Conservation (phyloP, 2,113 vertebrate genomes). For the Salvelinus fontinalis region DNA sequence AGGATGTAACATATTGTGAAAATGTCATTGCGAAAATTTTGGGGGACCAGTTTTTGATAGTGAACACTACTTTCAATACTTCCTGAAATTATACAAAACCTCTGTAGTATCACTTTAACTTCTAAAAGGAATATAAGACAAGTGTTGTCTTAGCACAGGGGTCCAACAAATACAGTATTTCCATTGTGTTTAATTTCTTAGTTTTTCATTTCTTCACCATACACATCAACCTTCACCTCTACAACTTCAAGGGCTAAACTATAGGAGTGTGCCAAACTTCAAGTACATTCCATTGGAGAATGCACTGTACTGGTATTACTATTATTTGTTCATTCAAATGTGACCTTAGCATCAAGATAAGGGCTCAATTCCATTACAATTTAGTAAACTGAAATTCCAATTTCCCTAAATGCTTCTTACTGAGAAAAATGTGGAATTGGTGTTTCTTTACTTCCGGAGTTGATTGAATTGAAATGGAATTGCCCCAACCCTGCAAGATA, state of each 20-base stretch:
- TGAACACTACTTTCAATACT: too few relatives aligned
- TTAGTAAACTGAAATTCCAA: background rate
- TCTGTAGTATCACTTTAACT: too few relatives aligned
- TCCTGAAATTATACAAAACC: too few relatives aligned
- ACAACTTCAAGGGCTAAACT: conserved; percentile 68
- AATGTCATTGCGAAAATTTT: too few relatives aligned
- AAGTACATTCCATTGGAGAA: conserved; percentile 72
- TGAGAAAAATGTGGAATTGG: too few relatives aligned
- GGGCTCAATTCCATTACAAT: conserved; percentile 38
- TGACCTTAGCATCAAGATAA: conserved; percentile 26
- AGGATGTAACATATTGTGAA: too few relatives aligned
- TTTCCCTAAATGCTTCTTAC: too few relatives aligned
- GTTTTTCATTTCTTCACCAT: background rate
- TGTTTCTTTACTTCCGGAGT: too few relatives aligned
- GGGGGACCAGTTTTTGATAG: too few relatives aligned
- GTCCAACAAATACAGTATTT: background rate
- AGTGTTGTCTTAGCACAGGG: background rate
- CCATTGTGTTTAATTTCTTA: background rate
- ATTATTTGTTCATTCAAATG: conserved; percentile 43
- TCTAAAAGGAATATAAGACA: background rate
- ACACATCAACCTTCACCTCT: background rate
- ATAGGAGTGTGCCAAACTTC: conserved; percentile 59
- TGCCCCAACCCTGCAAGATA: too few relatives aligned
- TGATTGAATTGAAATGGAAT: too few relatives aligned
- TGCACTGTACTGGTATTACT: conserved; percentile 46